Conservation (phyloP, 2,888 invertebrate species). For the Gymnocheta viridis region DNA sequence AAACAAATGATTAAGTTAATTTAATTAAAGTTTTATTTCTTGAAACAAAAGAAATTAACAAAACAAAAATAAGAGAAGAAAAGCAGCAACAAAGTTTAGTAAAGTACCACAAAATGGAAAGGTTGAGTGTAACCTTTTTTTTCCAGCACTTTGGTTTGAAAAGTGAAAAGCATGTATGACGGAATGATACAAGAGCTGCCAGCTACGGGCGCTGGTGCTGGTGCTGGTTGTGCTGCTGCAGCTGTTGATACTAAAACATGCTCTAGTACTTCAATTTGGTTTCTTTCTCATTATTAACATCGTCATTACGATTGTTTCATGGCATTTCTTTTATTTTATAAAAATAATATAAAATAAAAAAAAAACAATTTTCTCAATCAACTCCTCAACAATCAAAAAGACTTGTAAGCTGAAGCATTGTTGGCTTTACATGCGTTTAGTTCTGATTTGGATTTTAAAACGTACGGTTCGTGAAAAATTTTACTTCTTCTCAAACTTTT, state of each 20-base stretch:
- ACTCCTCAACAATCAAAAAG: constrained; percentile 32
- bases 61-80: constrained; percentile 34
- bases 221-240: background rate
- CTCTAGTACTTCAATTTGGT: constrained; percentile 62
- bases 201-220: background rate
- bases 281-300: constrained; percentile 56
- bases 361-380: constrained; percentile 1
- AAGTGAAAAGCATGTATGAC: constrained; percentile 65
- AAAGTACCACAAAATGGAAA: constrained; percentile 50
- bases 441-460: constrained; percentile 80
- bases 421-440: constrained; percentile 75
- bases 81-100: constrained; percentile 29
- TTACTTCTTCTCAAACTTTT: constrained; percentile 8
- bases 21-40: constrained; percentile 51
- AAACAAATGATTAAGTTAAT: constrained; percentile 49
- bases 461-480: constrained; percentile 75
- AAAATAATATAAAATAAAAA: too few species aligned
- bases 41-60: constrained; percentile 54
- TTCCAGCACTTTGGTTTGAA: constrained; percentile 49
- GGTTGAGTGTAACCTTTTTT: constrained; percentile 45
- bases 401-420: constrained; percentile 53
- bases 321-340: constrained; percentile 48
- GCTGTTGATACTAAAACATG: constrained; percentile 25
- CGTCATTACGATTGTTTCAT: constrained; percentile 35
- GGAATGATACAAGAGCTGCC: constrained; percentile 16